These are phyloP conservation scores for Erythrolamprus reginae DNA, from an alignment of 2,113 vertebrate species.

Conservation along the genomic window DNA sequence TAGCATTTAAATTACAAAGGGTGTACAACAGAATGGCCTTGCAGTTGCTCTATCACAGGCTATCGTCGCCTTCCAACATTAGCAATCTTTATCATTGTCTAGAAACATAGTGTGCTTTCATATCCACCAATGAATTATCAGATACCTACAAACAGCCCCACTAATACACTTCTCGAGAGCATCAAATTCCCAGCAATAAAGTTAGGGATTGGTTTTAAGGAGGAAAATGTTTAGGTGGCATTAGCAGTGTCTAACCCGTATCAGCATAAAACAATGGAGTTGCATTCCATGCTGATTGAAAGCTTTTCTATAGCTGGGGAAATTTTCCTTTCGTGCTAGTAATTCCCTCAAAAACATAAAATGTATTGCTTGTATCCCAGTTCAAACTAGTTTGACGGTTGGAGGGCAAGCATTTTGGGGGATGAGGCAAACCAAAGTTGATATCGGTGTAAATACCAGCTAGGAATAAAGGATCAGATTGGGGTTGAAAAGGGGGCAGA, in stretches of 20 bases:
- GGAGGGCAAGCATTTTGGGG: neutral
- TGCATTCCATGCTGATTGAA: neutral
- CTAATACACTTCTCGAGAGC: neutral
- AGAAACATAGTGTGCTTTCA: neutral
- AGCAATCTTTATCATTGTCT: neutral
- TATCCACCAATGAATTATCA: neutral
- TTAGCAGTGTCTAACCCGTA: neutral
- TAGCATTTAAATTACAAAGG: neutral
- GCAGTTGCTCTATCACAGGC: neutral
- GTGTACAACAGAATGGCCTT: neutral
- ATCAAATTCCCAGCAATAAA: neutral
- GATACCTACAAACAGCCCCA: neutral
- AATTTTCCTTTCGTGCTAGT: neutral
- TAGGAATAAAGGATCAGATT: neutral
- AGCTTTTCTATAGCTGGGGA: neutral
- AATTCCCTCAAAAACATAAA: neutral
- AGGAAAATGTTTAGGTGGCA: neutral
- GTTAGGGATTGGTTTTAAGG: neutral
- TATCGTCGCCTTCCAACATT: neutral
- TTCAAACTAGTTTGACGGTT: neutral
- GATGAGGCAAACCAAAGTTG: neutral
- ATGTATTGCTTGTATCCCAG: neutral
- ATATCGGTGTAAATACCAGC: neutral
- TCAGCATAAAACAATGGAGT: neutral
- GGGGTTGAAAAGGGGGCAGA: neutral